phyloP scores from a whole-genome alignment of 2,797 vertebrate genomes.

The Ispidina picta region DNA sequence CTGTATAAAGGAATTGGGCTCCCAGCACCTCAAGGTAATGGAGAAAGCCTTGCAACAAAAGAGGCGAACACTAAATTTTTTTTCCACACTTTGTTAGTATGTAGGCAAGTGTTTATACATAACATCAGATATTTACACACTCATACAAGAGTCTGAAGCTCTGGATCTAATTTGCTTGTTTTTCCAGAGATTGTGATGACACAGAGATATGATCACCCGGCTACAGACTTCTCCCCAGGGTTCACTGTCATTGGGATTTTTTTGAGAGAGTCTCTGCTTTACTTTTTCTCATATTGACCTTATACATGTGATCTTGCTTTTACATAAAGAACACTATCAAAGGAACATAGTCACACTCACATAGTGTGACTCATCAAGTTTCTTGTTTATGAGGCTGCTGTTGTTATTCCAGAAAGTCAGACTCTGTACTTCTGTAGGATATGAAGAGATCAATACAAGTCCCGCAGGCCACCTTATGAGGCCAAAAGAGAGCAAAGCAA shows the following conservation, averaged over 20 bases:
- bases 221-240: background rate
- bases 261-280: background rate
- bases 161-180: background rate
- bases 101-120: background rate
- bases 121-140: background rate
- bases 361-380: background rate
- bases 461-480: background rate
- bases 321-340: background rate
- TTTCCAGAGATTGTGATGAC: background rate
- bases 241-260: background rate
- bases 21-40: background rate
- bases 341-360: background rate
- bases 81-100: background rate
- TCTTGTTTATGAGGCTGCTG: background rate
- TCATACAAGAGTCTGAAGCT: background rate
- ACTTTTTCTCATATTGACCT: background rate
- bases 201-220: background rate
- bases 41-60: background rate
- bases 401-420: background rate
- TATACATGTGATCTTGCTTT: background rate
- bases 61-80: background rate
- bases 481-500: background rate
- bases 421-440: rapidly evolving
- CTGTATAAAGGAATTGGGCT: background rate
- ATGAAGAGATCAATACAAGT: background rate